These are phyloP conservation scores for Microchrysa polita DNA, from an alignment of 2,888 invertebrate genomes.

Conservation along the genomic window DNA sequence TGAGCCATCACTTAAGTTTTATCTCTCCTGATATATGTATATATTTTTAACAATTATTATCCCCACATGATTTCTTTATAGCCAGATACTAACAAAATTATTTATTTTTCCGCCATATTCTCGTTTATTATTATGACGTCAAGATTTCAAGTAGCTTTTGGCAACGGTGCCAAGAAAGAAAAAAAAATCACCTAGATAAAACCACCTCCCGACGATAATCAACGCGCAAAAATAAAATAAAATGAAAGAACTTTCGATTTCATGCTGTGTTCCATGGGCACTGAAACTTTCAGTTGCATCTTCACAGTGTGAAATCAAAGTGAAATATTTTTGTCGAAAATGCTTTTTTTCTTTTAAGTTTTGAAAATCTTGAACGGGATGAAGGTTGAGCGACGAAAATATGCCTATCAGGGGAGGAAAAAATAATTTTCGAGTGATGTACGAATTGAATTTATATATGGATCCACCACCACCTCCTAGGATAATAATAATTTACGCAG, in stretches of 20 bases:
- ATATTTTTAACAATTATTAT: not conserved
- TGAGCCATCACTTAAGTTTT: no score
- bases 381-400: not conserved
- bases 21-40: not conserved
- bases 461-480: not conserved
- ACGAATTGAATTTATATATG: not conserved
- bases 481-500: no score
- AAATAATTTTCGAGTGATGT: not conserved
- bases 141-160: constrained; percentile 16
- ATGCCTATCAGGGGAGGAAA: not conserved
- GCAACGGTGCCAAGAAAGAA: constrained; percentile 22
- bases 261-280: constrained; percentile 11
- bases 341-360: no score
- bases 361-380: not conserved
- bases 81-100: not conserved
- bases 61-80: not conserved
- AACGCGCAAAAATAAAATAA: not conserved
- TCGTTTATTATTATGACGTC: constrained; percentile 25
- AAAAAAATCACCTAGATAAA: not conserved
- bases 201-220: no score
- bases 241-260: constrained; percentile 37
- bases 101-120: not conserved
- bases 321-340: not conserved
- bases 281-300: not conserved
- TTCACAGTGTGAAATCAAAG: not conserved